Base-by-base conservation (phyloP, 2,113 vertebrate genomes). In the Tachycineta bicolor region DNA sequence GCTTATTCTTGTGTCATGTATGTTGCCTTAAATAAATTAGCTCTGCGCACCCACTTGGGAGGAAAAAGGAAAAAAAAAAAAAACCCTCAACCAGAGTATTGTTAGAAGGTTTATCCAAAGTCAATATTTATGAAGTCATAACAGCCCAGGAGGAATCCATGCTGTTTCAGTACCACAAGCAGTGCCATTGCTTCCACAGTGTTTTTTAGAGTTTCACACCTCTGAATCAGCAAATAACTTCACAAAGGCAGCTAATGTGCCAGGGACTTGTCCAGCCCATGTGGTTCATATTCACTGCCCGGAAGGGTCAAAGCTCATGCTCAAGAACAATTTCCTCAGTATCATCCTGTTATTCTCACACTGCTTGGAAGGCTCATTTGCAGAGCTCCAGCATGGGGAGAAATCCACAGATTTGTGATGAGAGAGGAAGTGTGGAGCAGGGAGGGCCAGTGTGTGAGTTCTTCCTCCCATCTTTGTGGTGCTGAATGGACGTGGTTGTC, bases 41-140 rank as follows among this genome's bases (percentile, higher is more conserved):
- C 52, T 87, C 77, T 75, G 86, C 86, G 65, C 94, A 89, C 10
- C 73, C 81, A 52, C 90, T 50, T 94, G 90, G 80, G 94, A 96
- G 90, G 87, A 74, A 90, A 43, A 78, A 91, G 31, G 8, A 10
- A 12, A 55, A 67, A 46, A 28, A 41, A 37, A 31, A 52, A 77
- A 59, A 60, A 34, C 1, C 12, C 1, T 19, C 19, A 44, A 17
- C 11, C 46, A 56, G 55, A 77, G 80, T 78, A 93, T 70, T 91
- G 89, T 96, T 90, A 88, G 94, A 96, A 93, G 84, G 33, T 87
- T 88, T 95, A 73, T 92, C 95, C 96, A 97, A 94, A 95, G 92
- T 96, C 94, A 96, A 93, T 96, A 95, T 97, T 96, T 97, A 76
- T 75, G 88, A 44, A 95, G 83, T 52, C 21, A 0, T 83, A 95